phyloP scores from a whole-genome alignment of 2,888 invertebrate genomes.

The Ctenicera cuprea region DNA sequence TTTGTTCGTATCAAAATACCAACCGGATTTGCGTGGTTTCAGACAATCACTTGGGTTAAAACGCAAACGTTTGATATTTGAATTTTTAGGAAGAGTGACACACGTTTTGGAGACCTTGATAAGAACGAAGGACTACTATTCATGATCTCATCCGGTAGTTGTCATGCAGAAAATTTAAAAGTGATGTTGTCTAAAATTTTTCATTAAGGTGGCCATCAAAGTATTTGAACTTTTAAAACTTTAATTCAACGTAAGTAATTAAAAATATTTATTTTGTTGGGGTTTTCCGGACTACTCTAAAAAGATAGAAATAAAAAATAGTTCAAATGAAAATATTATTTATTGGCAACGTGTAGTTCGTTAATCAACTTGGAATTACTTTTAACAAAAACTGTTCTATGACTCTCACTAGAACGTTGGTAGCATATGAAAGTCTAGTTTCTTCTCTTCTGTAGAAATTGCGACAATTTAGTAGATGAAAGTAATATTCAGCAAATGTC shows the following conservation, averaged over 20 bases:
- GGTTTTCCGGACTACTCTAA: too few species aligned
- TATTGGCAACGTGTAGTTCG: neutral
- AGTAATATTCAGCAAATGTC: neutral
- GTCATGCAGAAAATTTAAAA: constrained; percentile 8
- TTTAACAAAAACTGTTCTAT: neutral
- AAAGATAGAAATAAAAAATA: too few species aligned
- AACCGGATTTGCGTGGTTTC: constrained; percentile 22
- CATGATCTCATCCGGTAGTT: constrained; percentile 17
- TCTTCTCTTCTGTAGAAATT: neutral
- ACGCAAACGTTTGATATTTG: constrained; percentile 18
- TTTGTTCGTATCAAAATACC: neutral
- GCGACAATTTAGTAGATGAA: constrained; percentile 12
- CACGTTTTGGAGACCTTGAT: constrained; percentile 20
- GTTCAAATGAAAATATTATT: constrained; percentile 6
- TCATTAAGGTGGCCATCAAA: too few species aligned
- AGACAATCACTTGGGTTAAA: constrained; percentile 1
- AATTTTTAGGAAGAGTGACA: constrained; percentile 17
- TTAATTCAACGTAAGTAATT: too few species aligned
- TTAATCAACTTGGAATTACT: neutral
- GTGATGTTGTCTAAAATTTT: too few species aligned
- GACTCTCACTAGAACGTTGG: neutral
- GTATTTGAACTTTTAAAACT: too few species aligned
- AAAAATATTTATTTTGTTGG: too few species aligned
- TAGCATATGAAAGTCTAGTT: constrained; percentile 1
- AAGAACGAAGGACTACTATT: constrained; percentile 14